Base-by-base conservation (phyloP, 2,888 invertebrate genomes). In the Stenodera caucasica region DNA sequence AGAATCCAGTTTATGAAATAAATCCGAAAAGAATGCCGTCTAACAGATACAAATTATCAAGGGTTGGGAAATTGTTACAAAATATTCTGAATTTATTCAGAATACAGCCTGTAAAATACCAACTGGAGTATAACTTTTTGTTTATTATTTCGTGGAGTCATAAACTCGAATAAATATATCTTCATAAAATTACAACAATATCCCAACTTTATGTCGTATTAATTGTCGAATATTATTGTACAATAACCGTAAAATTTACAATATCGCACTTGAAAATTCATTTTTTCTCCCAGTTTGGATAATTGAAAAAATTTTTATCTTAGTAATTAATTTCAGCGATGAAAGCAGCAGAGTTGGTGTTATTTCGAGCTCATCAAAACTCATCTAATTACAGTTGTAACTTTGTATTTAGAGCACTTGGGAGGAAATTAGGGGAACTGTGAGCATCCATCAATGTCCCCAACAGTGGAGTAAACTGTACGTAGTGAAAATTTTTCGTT, bases 371-470 rank as follows among this genome's bases (percentile, higher is more conserved):
- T 9, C 40, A 40, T 40, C 11, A 40, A 40, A 40, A 40, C 40
- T 40, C 18, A 9, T 65, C 49, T 32, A 60, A 59, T 33, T 11
- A 37, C 7, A 18, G 4, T 40, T 9, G 15, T 14, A 37, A 60
- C 60, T 58, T 60, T 55, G 62, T 57, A 58, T 64, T 66, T 61
- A 58, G 63, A 64, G 59, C 61, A 60, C 63, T 63, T 66, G 51
- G 58, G 58, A 58, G 61, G 58, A 67, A 66, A 68, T 68, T 67
- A 54, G 58, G 50, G 60, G 60, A 66, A 65, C 61, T 63, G 58
- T 63, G 53, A 67, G 60, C 68, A 70, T 70, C 67, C 61, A 70
- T 70, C 69, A 68, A 60, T 50, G 69, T 70, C 68, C 26, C 45
- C 50, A n/a, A 45, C 68, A 69, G 67, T 4, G 26, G 5, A 2